Conservation (phyloP, 2,113 vertebrate genomes). For the Dendropsophus ebraccatus region DNA sequence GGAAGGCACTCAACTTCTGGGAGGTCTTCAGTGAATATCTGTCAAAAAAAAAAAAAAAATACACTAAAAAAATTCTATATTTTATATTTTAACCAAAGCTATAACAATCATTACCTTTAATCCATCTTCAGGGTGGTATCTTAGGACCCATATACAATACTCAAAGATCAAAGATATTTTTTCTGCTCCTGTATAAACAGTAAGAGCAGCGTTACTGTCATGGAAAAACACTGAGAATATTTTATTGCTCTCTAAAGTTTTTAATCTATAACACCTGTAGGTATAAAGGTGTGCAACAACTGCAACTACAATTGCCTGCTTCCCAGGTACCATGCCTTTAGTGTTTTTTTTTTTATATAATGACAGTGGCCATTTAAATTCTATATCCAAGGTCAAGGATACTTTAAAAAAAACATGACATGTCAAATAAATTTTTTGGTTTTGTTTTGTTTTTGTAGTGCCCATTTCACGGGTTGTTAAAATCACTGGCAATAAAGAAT, state of each 20-base stretch:
- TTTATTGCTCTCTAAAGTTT: background rate
- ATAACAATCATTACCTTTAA: conserved; percentile 79
- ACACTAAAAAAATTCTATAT: background rate
- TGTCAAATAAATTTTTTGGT: too few relatives aligned
- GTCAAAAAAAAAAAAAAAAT: background rate
- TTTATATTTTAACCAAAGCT: background rate
- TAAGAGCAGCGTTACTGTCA: background rate
- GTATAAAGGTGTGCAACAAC: background rate
- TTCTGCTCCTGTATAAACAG: conserved; percentile 80
- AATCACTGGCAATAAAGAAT: too few relatives aligned
- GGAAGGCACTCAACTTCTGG: conserved; percentile 92
- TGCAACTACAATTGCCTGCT: background rate
- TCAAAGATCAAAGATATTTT: conserved; percentile 94
- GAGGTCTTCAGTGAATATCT: conserved; percentile 99
- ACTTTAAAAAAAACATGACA: too few relatives aligned
- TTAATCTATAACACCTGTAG: background rate
- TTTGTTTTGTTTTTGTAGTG: too few relatives aligned
- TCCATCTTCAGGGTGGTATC: conserved; percentile 92
- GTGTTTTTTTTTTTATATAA: too few relatives aligned
- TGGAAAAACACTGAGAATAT: background rate
- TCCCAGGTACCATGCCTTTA: too few relatives aligned
- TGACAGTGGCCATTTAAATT: too few relatives aligned
- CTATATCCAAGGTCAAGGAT: too few relatives aligned
- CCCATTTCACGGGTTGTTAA: too few relatives aligned
- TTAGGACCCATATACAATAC: conserved; percentile 94